Conservation (phyloP, 2,888 invertebrate genomes). For the Gryllus longicercus region DNA sequence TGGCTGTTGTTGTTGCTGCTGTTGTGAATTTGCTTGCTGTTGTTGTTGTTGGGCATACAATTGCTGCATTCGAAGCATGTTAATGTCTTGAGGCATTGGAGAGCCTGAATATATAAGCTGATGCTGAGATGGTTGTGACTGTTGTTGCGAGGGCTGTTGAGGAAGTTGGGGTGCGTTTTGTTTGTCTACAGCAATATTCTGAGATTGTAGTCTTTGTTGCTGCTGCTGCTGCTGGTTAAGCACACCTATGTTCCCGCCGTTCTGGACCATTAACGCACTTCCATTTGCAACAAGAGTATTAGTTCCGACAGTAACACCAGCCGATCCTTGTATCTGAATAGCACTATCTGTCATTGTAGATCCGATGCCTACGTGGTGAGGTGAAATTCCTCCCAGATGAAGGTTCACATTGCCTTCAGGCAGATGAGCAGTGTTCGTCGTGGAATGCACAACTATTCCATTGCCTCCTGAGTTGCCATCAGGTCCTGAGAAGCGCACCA, state of each 20-base stretch:
- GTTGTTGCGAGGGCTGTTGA: slow-evolving; percentile 37
- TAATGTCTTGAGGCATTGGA: slow-evolving; percentile 27
- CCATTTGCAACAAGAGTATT: slow-evolving; percentile 2
- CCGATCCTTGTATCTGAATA: not conserved
- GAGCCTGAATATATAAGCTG: slow-evolving; percentile 35
- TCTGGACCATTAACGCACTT: slow-evolving; percentile 25
- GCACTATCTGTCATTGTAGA: not conserved
- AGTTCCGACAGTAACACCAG: not conserved
- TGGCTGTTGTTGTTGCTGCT: slow-evolving; percentile 40
- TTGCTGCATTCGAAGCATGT: slow-evolving; percentile 31
- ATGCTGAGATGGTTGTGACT: slow-evolving; percentile 37
- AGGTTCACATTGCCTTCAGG: not conserved
- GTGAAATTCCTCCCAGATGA: not conserved
- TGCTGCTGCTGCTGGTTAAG: slow-evolving; percentile 24
- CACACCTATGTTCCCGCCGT: slow-evolving; percentile 18
- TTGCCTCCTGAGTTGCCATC: not conserved
- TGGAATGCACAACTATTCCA: slow-evolving; percentile 1
- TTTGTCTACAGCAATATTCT: not conserved
- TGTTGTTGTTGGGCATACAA: slow-evolving; percentile 41
- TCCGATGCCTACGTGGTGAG: not conserved
- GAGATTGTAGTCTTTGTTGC: slow-evolving; percentile 24
- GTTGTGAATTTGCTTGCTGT: slow-evolving; percentile 33
- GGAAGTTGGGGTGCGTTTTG: not conserved
- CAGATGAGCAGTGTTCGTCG: not conserved
- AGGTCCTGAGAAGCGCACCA: not conserved